Conservation (phyloP, 2,797 vertebrate species). For the Clamator glandarius region DNA sequence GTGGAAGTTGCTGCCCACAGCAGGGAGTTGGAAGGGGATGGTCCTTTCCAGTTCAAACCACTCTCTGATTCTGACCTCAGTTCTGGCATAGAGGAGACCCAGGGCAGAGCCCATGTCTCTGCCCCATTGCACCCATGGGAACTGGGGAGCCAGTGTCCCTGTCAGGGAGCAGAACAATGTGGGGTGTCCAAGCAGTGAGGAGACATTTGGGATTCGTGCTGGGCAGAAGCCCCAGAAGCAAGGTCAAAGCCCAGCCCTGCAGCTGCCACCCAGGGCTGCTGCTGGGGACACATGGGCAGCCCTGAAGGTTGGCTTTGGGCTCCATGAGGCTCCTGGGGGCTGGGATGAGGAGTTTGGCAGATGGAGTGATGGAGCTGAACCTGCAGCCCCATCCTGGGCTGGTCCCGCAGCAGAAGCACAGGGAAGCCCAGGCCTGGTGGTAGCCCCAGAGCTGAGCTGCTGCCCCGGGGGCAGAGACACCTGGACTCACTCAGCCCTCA, state of each 20-base stretch:
- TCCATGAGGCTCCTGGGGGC: neutral
- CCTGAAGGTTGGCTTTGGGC: too few species aligned
- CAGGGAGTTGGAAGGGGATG: too few species aligned
- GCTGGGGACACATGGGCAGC: neutral
- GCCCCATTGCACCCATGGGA: neutral
- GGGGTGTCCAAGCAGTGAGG: neutral
- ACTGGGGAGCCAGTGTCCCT: too few species aligned
- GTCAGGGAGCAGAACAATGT: neutral
- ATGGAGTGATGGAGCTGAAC: neutral
- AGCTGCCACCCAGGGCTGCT: too few species aligned
- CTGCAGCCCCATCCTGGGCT: neutral
- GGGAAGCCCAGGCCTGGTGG: too few species aligned
- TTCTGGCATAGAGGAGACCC: too few species aligned
- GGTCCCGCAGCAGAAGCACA: accelerated
- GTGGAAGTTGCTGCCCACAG: too few species aligned
- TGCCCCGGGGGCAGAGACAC: too few species aligned
- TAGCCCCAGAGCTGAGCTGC: neutral
- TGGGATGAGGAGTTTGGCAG: neutral
- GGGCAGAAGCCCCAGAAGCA: too few species aligned
- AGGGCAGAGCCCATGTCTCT: too few species aligned
- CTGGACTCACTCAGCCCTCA: neutral
- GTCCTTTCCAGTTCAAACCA: too few species aligned
- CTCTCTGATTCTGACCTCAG: too few species aligned
- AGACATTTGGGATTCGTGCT: neutral
- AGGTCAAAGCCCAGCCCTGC: neutral